Conservation (phyloP, 2,113 vertebrate genomes). For the Chascanopsetta lugubris region DNA sequence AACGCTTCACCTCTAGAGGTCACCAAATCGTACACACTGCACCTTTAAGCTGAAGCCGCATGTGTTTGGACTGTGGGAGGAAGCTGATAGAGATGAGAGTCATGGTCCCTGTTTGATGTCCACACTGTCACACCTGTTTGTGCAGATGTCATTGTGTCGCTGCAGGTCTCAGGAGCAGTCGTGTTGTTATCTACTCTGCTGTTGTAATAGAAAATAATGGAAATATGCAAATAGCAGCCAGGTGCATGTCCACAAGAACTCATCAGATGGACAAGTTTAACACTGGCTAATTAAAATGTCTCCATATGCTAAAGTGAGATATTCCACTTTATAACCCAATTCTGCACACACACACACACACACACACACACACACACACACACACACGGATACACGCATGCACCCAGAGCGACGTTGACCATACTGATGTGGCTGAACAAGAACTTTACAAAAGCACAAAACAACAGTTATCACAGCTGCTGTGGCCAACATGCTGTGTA, state of each 20-base stretch:
- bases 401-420: not conserved
- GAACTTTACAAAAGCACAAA: conserved; percentile 32
- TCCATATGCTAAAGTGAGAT: conserved; percentile 29
- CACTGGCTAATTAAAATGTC: conserved; percentile 33
- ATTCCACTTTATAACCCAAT: conserved; percentile 15
- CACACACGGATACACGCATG: not conserved
- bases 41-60: not conserved
- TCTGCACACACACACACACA: not conserved
- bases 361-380: not conserved
- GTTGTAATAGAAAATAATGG: not conserved
- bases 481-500: conserved; percentile 19
- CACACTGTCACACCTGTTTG: not conserved
- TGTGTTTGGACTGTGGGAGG: not conserved
- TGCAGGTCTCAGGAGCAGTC: not conserved
- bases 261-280: not conserved
- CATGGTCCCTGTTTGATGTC: not conserved
- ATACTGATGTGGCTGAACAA: not conserved
- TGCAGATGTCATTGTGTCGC: not conserved
- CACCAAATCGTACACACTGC: too few relatives aligned
- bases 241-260: not conserved
- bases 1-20: too few relatives aligned
- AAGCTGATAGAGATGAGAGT: not conserved
- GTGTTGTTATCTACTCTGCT: not conserved
- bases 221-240: not conserved
- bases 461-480: conserved; percentile 56